Percentiles rank a stretch among this genome's conserved stretches.
phyloP scores from a whole-genome alignment of 2,888 invertebrate genomes.

The Dicranocentrus wangi region DNA sequence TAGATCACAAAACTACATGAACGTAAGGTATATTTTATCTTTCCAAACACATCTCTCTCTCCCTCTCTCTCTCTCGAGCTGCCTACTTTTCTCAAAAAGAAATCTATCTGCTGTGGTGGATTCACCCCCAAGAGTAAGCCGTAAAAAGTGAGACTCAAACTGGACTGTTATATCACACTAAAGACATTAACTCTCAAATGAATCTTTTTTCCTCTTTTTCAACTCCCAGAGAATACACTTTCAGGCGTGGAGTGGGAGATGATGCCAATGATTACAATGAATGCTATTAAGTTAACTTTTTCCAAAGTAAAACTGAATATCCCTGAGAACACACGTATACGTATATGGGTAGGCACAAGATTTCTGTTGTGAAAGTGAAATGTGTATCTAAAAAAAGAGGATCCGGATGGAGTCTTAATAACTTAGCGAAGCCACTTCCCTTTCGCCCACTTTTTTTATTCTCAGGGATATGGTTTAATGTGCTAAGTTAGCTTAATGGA shows the following conservation, averaged over 20 bases:
- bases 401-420: slow-evolving; percentile 63
- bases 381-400: neutral
- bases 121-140: slow-evolving; percentile 24
- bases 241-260: too few species aligned
- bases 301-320: slow-evolving; percentile 1
- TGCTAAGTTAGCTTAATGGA: slow-evolving; percentile 65
- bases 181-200: slow-evolving; percentile 45
- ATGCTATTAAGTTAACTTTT: slow-evolving; percentile 28
- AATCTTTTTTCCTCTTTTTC: neutral
- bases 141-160: slow-evolving; percentile 52
- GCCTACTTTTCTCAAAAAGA: slow-evolving; percentile 3
- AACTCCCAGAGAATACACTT: neutral
- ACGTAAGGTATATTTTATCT: slow-evolving; percentile 55
- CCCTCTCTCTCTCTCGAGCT: too few species aligned
- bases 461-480: slow-evolving; percentile 63
- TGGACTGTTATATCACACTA: slow-evolving; percentile 23
- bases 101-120: slow-evolving; percentile 25
- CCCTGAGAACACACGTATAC: slow-evolving; percentile 1
- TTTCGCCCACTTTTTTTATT: slow-evolving; percentile 59
- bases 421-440: slow-evolving; percentile 57
- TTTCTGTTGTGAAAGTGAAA: neutral
- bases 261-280: slow-evolving; percentile 15
- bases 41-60: slow-evolving; percentile 54
- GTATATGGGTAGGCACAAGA: neutral
- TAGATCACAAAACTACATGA: slow-evolving; percentile 37